phyloP scores from a whole-genome alignment of 2,888 invertebrate species.

The Crossocerus cetratus region DNA sequence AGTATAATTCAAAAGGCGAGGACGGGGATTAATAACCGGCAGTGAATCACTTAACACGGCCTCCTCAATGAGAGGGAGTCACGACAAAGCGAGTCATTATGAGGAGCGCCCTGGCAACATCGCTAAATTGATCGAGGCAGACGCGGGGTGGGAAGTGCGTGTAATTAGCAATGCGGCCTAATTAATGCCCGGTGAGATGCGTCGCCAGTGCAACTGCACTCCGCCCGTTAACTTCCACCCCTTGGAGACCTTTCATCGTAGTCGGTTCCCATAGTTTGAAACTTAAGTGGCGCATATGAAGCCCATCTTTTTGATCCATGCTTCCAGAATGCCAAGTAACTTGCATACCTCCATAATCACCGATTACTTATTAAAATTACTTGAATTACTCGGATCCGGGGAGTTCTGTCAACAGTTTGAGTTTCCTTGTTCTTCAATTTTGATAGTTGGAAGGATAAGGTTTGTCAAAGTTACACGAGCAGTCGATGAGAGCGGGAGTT shows the following conservation, averaged over 20 bases:
- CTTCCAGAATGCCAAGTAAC: not conserved
- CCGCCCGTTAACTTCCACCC: conserved; percentile 20
- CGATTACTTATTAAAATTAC: too few relatives aligned
- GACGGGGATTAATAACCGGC: not conserved
- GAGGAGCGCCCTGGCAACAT: not conserved
- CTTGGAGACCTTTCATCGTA: conserved; percentile 17
- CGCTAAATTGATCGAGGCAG: not conserved
- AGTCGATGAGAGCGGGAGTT: not conserved
- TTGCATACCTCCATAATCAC: too few relatives aligned
- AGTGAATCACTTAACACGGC: not conserved
- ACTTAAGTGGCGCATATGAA: conserved; percentile 22
- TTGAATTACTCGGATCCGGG: too few relatives aligned
- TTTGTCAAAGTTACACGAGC: too few relatives aligned
- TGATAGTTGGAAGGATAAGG: too few relatives aligned
- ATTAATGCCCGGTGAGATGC: conserved; percentile 35
- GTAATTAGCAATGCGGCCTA: conserved; percentile 37
- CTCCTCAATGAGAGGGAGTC: not conserved
- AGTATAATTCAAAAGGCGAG: too few relatives aligned
- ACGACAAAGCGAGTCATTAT: conserved; percentile 1
- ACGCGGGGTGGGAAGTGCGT: conserved; percentile 2
- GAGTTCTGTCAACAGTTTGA: too few relatives aligned
- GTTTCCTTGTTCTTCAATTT: too few relatives aligned
- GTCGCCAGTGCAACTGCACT: conserved; percentile 6
- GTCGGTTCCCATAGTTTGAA: conserved; percentile 35
- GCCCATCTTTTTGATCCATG: conserved; percentile 16